These are phyloP conservation scores for Fregata magnificens DNA, from an alignment of 2,113 vertebrate species.

Conservation along the genomic window DNA sequence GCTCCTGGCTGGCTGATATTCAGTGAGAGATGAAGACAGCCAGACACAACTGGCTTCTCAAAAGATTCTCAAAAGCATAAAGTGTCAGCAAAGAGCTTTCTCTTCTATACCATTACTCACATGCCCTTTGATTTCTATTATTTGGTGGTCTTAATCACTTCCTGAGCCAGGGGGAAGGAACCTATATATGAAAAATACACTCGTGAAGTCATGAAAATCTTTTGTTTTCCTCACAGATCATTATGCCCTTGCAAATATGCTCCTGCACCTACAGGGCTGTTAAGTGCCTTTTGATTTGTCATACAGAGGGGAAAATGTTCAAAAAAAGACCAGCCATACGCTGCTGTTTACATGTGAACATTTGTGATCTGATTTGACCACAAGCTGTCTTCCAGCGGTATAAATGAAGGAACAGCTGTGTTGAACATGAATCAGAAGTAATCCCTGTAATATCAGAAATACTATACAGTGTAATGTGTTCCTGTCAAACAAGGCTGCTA, in stretches of 20 bases:
- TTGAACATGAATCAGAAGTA: slow-evolving; percentile 58
- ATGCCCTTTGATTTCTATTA: neutral
- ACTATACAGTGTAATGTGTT: neutral
- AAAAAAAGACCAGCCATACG: slow-evolving; percentile 28
- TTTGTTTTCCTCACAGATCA: neutral
- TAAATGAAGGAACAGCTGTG: slow-evolving; percentile 67
- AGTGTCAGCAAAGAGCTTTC: neutral
- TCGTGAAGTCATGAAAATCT: neutral
- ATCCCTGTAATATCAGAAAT: slow-evolving; percentile 58
- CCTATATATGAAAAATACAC: neutral
- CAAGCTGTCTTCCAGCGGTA: slow-evolving; percentile 47
- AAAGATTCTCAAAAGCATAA: neutral
- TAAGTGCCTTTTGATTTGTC: neutral
- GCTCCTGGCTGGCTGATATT: neutral
- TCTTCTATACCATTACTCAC: neutral
- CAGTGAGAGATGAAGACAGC: neutral
- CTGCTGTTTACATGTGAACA: slow-evolving; percentile 45
- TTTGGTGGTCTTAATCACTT: neutral
- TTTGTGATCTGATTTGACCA: slow-evolving; percentile 50
- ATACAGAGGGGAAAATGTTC: neutral
- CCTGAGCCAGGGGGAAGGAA: neutral
- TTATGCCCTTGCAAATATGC: neutral
- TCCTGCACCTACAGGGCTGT: neutral
- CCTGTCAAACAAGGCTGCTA: slow-evolving; percentile 37
- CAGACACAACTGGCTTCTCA: neutral